phyloP scores from a whole-genome alignment of 2,888 invertebrate species.

The Nemotelus nigrinus region DNA sequence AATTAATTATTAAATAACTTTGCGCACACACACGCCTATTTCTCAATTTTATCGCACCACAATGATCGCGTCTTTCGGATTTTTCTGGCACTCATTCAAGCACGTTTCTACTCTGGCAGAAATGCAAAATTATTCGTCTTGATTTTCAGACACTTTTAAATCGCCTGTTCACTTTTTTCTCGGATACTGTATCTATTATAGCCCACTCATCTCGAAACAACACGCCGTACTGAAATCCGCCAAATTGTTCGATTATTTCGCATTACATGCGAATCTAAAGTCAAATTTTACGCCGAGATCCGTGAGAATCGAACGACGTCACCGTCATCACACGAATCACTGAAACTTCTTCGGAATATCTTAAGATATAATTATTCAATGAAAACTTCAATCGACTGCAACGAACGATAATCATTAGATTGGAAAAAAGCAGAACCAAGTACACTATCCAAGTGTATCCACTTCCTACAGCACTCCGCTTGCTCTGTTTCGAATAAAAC shows the following conservation, averaged over 20 bases:
- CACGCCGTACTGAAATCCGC: neutral
- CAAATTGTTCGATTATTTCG: neutral
- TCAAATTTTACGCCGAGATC: too few relatives aligned
- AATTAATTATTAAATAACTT: conserved; percentile 32
- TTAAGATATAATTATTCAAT: conserved; percentile 16
- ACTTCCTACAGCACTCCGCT: conserved; percentile 8
- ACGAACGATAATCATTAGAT: neutral
- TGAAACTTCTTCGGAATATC: conserved; percentile 8
- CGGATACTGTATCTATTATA: neutral
- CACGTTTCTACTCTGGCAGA: conserved; percentile 45
- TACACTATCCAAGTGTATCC: neutral
- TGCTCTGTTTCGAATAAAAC: neutral
- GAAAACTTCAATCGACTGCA: conserved; percentile 34
- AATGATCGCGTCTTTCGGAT: conserved; percentile 29
- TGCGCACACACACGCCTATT: conserved; percentile 8
- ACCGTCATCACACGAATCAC: conserved; percentile 2
- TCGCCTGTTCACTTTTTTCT: neutral
- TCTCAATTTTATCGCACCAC: conserved; percentile 25
- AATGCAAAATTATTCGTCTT: conserved; percentile 7
- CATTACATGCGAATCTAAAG: too few relatives aligned
- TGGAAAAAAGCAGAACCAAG: conserved; percentile 12
- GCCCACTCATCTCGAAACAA: neutral
- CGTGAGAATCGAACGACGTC: neutral
- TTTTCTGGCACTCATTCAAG: conserved; percentile 46
- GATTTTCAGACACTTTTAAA: too few relatives aligned